phyloP scores from a whole-genome alignment of 2,797 vertebrate genomes.

The Mormyrops boulengeri region DNA sequence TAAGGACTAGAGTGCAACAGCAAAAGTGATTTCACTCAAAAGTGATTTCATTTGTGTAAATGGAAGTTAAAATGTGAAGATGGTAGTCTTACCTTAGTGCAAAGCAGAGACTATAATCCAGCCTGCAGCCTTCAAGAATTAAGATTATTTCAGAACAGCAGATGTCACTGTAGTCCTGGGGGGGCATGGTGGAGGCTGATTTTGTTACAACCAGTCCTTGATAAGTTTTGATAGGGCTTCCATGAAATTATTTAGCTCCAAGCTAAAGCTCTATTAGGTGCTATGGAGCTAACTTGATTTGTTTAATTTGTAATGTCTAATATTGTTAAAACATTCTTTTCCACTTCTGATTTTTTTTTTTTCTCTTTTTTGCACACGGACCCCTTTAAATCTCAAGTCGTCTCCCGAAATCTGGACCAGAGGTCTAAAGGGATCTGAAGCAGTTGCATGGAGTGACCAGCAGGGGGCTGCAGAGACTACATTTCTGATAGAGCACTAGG shows the following conservation, averaged over 20 bases:
- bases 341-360: background rate
- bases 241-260: background rate
- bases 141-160: background rate
- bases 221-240: background rate
- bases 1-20: background rate
- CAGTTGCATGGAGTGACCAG: background rate
- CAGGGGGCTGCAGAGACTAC: slow-evolving; percentile 13
- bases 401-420: background rate
- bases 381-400: background rate
- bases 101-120: background rate
- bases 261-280: background rate
- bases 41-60: background rate
- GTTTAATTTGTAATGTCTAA: background rate
- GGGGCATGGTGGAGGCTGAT: background rate
- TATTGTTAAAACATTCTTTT: background rate
- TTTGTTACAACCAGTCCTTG: background rate
- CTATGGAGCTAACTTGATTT: background rate
- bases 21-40: background rate
- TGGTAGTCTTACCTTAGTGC: background rate
- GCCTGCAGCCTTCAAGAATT: background rate
- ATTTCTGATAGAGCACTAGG: background rate
- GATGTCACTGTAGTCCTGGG: background rate
- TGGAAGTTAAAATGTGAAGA: background rate
- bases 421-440: background rate
- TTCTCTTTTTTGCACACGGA: background rate